phyloP scores from a whole-genome alignment of 2,113 vertebrate species.

The Arvicanthis niloticus region DNA sequence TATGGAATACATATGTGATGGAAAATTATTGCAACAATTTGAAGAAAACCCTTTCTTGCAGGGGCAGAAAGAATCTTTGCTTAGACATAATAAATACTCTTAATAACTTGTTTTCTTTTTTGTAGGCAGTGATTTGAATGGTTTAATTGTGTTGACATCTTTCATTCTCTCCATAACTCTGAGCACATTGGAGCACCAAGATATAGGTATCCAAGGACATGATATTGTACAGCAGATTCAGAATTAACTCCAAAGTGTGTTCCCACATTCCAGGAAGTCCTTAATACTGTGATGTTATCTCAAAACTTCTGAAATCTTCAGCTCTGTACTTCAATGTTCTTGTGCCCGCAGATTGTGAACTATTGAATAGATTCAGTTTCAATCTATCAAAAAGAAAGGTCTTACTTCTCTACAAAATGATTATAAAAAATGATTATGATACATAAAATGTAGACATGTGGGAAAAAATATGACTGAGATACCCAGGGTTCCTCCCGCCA shows the following conservation, averaged over 20 bases:
- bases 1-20: not conserved
- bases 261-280: not conserved
- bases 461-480: too few species aligned
- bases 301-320: not conserved
- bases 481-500: too few species aligned
- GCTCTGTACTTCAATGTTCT: not conserved
- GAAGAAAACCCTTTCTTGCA: constrained; percentile 5
- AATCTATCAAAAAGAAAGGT: not conserved
- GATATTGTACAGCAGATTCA: not conserved
- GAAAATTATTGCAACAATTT: constrained; percentile 13
- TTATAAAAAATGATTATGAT: not conserved
- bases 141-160: not conserved
- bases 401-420: not conserved
- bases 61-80: not conserved
- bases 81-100: not conserved
- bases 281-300: not conserved
- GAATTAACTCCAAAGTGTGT: not conserved
- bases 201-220: not conserved
- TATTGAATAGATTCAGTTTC: not conserved
- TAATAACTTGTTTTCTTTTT: not conserved
- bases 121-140: not conserved
- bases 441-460: not conserved
- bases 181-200: not conserved
- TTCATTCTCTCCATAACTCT: not conserved
- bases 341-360: not conserved